Base-by-base conservation (phyloP, 2,113 vertebrate genomes). In the Myrmophylax atrothorax region DNA sequence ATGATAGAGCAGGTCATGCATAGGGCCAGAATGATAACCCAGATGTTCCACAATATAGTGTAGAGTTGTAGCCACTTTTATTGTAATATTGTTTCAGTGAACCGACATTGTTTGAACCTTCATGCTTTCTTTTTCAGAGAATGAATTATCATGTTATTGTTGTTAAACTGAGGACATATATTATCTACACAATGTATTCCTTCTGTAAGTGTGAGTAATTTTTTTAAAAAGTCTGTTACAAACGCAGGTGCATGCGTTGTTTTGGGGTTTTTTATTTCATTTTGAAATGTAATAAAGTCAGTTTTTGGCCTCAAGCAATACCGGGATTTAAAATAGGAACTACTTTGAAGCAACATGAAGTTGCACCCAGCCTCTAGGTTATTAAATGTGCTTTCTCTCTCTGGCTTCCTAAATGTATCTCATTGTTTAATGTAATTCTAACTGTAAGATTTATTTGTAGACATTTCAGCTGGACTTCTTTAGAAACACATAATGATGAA, bases 321-420 rank as follows among this genome's bases (percentile, higher is more conserved):
- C 84, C 84, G 89, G 77, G 74, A 96, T 94, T 95, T 93, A 94
- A 97, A 97, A 95, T 87, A 97, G 96, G 93, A 88, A 63, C 85
- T 86, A 87, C 83, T 97, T 94, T 92, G 91, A 95, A 96, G 90
- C 89, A 87, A 73, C 89, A 91, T 33, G 70, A 91, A 94, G 91
- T 91, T 96, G 90, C 84, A 84, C 78, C 87, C 93, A 96, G 81
- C 90, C 95, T 95, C 46, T 69, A 88, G 94, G 89, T 93, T 94
- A 96, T 97, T 94, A 96, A 96, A 92, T 91, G 35, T 95, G 91
- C 87, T 97, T 96, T 95, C 80, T 83, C 62, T 90, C 85, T 68
- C 74, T 70, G 72, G 84, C 74, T 96, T 96, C 87, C 96, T 95
- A 87, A 94, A 94, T 92, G 59, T 44, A 84, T 44, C 64, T 94